Evolutionary conservation across 2,113 vertebrate species (phyloP), one percentile per base, ranked within the genome.

Genomic region (Indicator maculatus): DNA sequence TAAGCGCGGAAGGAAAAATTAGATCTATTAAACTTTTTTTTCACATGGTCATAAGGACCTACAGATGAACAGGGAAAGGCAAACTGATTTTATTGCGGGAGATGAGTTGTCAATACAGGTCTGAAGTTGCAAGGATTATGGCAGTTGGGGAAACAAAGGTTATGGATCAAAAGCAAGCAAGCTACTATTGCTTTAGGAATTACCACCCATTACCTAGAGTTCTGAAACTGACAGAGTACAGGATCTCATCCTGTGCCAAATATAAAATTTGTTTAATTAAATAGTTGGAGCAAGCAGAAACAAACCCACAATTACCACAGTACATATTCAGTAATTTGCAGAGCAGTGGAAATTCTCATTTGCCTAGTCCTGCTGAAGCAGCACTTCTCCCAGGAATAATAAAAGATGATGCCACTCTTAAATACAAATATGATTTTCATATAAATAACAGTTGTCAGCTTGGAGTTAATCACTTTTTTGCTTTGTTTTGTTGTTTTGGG

Each of bases 401-500:
- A 39, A 87, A 59, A 86, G 52, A 77, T 73, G 36, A 90, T 56
- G 81, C 23, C 41, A 56, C 21, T 77, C 39, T 55, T 59, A 71
- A 80, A 67, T 33, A 88, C 44, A 81, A 93, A 36, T 59, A 78
- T 30, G 39, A 88, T 86, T 90, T 90, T 86, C 19, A 74, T 19
- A 58, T 44, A 86, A 94, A 65, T 81, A 90, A 78, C 15, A 31
- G n/a, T 28, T 81, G 70, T 64, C 65, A 86, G 31, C 65, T 79
- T 66, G 8, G 3, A 88, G 52, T 64, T 88, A 94, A 86, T 80
- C n/a, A 67, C 8, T n/a, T 79, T 95, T 96, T 87, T 79, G 41
- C 15, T 41, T 41, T 41, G 41, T 41, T 41, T 14, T 44, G 41
- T 13, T 16, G 41, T 13, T 44, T 16, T 44, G 14, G 41, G 41